These are phyloP conservation scores for Hozukius guyotensis DNA, from an alignment of 2,797 vertebrate species.

Conservation along the genomic window DNA sequence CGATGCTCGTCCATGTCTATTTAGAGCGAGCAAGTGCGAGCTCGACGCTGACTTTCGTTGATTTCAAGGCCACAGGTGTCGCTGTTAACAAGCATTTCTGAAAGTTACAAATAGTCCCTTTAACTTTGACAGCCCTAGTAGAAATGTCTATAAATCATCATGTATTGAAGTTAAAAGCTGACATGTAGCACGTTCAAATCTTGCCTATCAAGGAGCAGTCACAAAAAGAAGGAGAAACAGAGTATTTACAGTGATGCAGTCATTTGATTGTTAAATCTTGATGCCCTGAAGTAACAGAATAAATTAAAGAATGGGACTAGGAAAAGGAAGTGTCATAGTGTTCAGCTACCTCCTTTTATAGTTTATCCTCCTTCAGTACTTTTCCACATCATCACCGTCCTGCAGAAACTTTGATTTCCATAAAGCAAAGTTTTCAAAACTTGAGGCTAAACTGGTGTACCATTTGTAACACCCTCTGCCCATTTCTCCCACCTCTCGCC, in stretches of 20 bases:
- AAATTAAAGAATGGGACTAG: neutral
- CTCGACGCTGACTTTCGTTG: too few relatives aligned
- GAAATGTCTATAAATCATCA: neutral
- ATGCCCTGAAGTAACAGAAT: neutral
- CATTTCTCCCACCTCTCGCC: slow-evolving; percentile 44
- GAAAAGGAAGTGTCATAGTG: neutral
- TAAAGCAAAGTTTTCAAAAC: slow-evolving; percentile 21
- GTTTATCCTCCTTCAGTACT: slow-evolving; percentile 21
- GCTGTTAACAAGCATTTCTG: too few relatives aligned
- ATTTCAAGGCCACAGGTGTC: too few relatives aligned
- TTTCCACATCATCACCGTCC: slow-evolving; percentile 30
- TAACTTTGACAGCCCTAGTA: too few relatives aligned
- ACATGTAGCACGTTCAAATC: neutral
- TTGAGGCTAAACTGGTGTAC: slow-evolving; percentile 19
- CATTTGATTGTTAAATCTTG: neutral
- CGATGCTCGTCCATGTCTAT: too few relatives aligned
- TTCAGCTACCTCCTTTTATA: neutral
- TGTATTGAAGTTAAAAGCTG: too few relatives aligned
- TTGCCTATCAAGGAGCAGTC: neutral
- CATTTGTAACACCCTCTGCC: slow-evolving; percentile 28
- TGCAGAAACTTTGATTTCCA: slow-evolving; percentile 16
- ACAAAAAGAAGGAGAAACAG: neutral
- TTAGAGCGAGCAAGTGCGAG: too few relatives aligned
- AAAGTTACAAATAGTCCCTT: too few relatives aligned
- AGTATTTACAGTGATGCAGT: neutral